Conservation (phyloP, 2,888 invertebrate genomes). For the Junonia oenone region DNA sequence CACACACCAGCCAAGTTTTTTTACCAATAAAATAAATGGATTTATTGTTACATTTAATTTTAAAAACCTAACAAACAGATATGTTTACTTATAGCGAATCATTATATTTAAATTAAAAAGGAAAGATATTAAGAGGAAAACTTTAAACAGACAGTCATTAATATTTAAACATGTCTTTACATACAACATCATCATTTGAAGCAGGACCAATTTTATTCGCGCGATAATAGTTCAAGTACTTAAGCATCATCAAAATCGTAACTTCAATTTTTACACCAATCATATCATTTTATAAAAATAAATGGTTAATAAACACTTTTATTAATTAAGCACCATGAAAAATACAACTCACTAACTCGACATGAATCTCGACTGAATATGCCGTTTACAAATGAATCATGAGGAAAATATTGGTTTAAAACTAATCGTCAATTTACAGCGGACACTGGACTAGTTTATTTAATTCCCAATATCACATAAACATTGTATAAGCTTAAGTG, state of each 20-base stretch:
- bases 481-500: constrained; percentile 38
- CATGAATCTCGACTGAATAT: constrained; percentile 33
- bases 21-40: too few relatives aligned
- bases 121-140: neutral
- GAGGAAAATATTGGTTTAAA: constrained; percentile 65
- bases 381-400: constrained; percentile 49
- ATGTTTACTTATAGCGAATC: too few relatives aligned
- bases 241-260: constrained; percentile 50
- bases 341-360: constrained; percentile 29
- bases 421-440: constrained; percentile 58
- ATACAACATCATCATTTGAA: constrained; percentile 29
- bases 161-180: constrained; percentile 12
- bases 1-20: too few relatives aligned
- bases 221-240: constrained; percentile 42
- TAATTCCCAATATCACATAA: constrained; percentile 45
- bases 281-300: constrained; percentile 42
- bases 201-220: constrained; percentile 32
- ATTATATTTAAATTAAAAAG: too few relatives aligned
- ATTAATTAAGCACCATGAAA: constrained; percentile 13
- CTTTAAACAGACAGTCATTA: too few relatives aligned
- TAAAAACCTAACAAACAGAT: neutral
- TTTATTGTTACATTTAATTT: too few relatives aligned
- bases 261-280: constrained; percentile 42
- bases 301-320: neutral
- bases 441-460: constrained; percentile 46